Percentiles rank a stretch among this genome's conserved stretches.
phyloP scores from a whole-genome alignment of 2,113 vertebrate species.

The Alectura lathami region DNA sequence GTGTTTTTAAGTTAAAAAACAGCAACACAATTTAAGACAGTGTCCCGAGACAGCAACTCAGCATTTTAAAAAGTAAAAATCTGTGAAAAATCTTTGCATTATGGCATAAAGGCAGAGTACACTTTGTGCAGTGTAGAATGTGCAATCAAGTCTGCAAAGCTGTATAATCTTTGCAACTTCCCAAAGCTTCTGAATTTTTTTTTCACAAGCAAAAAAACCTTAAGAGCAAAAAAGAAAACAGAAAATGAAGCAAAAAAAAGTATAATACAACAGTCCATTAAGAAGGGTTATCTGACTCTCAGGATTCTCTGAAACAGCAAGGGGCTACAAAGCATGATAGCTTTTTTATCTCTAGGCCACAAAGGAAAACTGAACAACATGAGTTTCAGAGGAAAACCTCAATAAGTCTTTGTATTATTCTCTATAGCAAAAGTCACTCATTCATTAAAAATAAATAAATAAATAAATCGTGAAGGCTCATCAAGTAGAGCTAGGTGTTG shows the following conservation, averaged over 20 bases:
- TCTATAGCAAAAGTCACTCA: background rate
- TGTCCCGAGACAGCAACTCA: background rate
- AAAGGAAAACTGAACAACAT: background rate
- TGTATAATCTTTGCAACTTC: background rate
- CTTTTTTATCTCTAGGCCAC: background rate
- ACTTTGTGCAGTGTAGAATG: background rate
- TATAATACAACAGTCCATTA: background rate
- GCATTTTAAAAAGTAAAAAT: background rate
- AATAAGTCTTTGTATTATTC: background rate
- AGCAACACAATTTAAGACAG: background rate
- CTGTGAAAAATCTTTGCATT: background rate
- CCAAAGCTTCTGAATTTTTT: background rate
- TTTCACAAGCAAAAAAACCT: background rate
- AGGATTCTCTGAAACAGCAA: background rate
- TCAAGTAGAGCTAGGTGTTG: background rate
- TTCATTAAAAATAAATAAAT: background rate
- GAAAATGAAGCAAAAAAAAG: background rate
- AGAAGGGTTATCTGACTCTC: background rate
- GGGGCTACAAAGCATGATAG: background rate
- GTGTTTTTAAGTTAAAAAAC: background rate
- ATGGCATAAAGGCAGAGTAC: rapidly evolving
- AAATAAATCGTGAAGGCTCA: background rate
- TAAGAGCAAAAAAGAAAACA: background rate
- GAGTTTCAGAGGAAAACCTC: background rate
- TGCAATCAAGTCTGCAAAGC: background rate